Evolutionary conservation across 2,113 vertebrate species (phyloP).

Genomic region (Seriola dumerili): DNA sequence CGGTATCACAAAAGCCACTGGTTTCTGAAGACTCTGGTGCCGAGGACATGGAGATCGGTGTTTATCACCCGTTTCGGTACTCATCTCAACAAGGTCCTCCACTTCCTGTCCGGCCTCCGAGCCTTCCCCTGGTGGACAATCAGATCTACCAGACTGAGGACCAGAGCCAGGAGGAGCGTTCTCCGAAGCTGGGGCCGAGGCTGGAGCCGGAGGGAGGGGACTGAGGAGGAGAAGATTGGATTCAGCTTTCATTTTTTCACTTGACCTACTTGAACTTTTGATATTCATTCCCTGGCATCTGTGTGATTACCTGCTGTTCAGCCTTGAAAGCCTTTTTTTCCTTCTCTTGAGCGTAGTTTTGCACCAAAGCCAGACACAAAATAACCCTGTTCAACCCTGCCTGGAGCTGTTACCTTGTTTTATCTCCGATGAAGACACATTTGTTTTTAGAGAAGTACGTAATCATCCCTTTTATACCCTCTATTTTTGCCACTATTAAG

Average conservation of each 20-base stretch:
- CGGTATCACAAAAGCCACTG: conserved; percentile 69
- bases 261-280: conserved; percentile 40
- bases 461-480: neutral
- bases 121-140: conserved; percentile 69
- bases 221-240: conserved; percentile 51
- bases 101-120: conserved; percentile 75
- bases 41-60: conserved; percentile 76
- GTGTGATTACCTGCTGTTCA: conserved; percentile 49
- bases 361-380: conserved; percentile 32
- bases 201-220: conserved; percentile 65
- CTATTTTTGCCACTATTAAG: neutral
- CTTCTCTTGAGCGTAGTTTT: conserved; percentile 8
- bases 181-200: conserved; percentile 20
- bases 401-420: conserved; percentile 21
- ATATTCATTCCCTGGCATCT: conserved; percentile 47
- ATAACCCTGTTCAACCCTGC: conserved; percentile 21
- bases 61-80: conserved; percentile 85
- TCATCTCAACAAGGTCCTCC: conserved; percentile 75
- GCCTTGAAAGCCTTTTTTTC: conserved; percentile 2
- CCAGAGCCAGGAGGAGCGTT: conserved; percentile 31
- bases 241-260: conserved; percentile 8
- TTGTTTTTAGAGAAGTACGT: conserved; percentile 11
- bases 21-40: conserved; percentile 9
- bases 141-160: conserved; percentile 80
- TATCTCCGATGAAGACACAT: conserved; percentile 28